These are phyloP conservation scores for Brenthis ino DNA, from an alignment of 2,888 invertebrate genomes.

Conservation along the genomic window DNA sequence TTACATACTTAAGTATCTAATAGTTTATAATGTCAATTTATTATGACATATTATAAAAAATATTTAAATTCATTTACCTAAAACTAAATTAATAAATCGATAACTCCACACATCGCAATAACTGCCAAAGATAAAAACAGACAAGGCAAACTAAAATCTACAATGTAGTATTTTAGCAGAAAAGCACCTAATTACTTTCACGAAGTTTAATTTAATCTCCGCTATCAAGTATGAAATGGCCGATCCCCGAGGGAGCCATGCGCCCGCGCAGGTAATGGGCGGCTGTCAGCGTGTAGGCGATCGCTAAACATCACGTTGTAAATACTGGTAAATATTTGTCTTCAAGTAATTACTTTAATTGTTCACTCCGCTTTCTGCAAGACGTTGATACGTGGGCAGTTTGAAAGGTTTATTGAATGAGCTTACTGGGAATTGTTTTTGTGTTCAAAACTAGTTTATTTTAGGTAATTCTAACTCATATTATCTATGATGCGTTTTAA, in stretches of 20 bases:
- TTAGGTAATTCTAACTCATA: no score
- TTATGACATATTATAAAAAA: neutral
- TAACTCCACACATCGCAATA: constrained; percentile 7
- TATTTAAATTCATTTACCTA: neutral
- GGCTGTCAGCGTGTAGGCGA: constrained; percentile 73
- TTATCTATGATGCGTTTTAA: no score
- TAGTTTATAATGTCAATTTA: neutral
- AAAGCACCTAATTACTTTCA: constrained; percentile 42
- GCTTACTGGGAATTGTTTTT: constrained; percentile 16
- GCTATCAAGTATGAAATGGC: constrained; percentile 50
- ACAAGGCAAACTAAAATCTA: constrained; percentile 17
- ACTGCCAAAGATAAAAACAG: constrained; percentile 21
- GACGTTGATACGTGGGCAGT: constrained; percentile 41
- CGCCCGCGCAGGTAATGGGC: constrained; percentile 57
- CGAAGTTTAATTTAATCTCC: constrained; percentile 43
- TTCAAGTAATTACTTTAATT: constrained; percentile 72
- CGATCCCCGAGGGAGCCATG: constrained; percentile 58
- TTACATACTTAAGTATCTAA: no score
- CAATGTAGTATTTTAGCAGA: constrained; percentile 36
- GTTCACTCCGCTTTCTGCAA: constrained; percentile 37
- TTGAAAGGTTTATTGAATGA: constrained; percentile 39
- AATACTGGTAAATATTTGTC: constrained; percentile 76
- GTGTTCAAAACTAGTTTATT: neutral
- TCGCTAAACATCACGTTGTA: constrained; percentile 70
- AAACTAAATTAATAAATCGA: constrained; percentile 3